Evolutionary conservation across 2,888 invertebrate genomes (phyloP), one percentile per base, ranked within the genome.

Genomic region (Apodemia duryi): DNA sequence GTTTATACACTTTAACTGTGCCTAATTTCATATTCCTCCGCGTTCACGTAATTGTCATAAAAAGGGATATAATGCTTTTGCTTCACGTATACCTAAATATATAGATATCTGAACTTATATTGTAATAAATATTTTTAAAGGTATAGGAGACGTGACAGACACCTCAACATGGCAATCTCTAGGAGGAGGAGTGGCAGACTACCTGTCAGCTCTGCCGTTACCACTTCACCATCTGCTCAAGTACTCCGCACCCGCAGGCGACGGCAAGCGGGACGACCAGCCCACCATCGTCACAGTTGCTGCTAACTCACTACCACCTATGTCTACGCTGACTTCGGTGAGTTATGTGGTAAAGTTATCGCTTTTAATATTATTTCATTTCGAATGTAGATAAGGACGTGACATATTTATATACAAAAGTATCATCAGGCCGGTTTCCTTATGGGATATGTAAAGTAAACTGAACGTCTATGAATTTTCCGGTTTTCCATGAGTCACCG

Each of bases 211-310:
- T 68, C 85, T 97, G 72, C 97, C 97, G 0, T 85, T 97, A 65
- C 96, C 96, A 38, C 86, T 97, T 64, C 97, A 97, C 80, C 97
- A 97, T 81, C 95, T 97, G 73, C 92, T 97, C 51, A 97, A 96
- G 83, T 97, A 97, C 84, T 96, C 96, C 2, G 68, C 83, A 0
- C 96, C 96, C 0, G 95, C 95, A 0, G 95, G 54, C 32, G 57
- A 94, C 68, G 94, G 94, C 69, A 96, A 96, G 79, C 95, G 96
- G 71, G 96, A 96, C 74, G 94, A 85, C 69, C 91, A 86, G 78
- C 92, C 91, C 69, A 74, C 93, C 74, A 81, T 93, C 74, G 84
- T 93, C 75, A 73, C 93, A 76, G 82, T 93, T 74, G 75, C 84
- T 41, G 73, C 81, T 0, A 86, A 85, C 65, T 71, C 80, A 1